phyloP scores from a whole-genome alignment of 2,888 invertebrate genomes.

The Temnothorax rugatulus region DNA sequence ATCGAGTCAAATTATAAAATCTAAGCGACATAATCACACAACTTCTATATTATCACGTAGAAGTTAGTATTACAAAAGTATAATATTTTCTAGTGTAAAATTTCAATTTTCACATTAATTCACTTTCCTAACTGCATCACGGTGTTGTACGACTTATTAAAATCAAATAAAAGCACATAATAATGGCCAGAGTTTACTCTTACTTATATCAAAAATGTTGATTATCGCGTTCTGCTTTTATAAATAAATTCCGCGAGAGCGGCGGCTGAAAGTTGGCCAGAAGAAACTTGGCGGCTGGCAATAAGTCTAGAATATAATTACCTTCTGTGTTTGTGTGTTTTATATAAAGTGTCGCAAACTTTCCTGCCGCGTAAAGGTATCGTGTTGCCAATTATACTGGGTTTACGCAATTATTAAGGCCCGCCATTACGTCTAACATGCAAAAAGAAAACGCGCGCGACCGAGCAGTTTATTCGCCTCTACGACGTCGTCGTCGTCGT shows the following conservation, averaged over 20 bases:
- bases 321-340: constrained; percentile 67
- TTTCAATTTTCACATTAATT: constrained; percentile 22
- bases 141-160: not conserved
- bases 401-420: constrained; percentile 73
- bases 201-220: constrained; percentile 33
- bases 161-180: constrained; percentile 28
- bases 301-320: constrained; percentile 68
- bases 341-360: constrained; percentile 71
- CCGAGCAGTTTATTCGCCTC: constrained; percentile 34
- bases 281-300: constrained; percentile 39
- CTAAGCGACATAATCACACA: not conserved
- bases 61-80: not conserved
- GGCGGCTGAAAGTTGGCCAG: constrained; percentile 23
- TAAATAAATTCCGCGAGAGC: constrained; percentile 41
- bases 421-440: constrained; percentile 67
- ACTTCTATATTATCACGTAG: not conserved
- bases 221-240: constrained; percentile 25
- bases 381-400: constrained; percentile 74
- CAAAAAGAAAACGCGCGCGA: constrained; percentile 59
- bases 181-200: not conserved
- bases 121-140: not conserved
- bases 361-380: constrained; percentile 65
- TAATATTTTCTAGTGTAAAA: not conserved
- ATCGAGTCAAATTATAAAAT: not conserved
- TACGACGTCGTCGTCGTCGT: constrained; percentile 21